A percentile compares a stretch with the other conserved stretches of the same genome.
Evolutionary conservation across 2,888 invertebrate genomes (phyloP).

Genomic region (Acrobeloides nanus): DNA sequence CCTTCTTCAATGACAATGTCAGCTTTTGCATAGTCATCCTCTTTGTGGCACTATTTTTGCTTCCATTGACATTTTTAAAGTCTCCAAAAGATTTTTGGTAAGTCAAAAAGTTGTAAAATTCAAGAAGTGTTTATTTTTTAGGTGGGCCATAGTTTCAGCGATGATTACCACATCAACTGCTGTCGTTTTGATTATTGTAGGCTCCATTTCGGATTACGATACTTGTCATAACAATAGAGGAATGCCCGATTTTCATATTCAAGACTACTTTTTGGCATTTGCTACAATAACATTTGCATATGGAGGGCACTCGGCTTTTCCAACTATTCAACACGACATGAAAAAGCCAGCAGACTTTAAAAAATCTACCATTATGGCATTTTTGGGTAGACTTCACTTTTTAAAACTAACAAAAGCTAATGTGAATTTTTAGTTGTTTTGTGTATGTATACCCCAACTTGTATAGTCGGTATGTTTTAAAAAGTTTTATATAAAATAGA

Average conservation of each 20-base stretch:
- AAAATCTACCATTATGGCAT: conserved; percentile 2
- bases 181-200: conserved; percentile 43
- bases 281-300: conserved; percentile 49
- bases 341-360: conserved; percentile 41
- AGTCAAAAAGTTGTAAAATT: conserved; percentile 6
- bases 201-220: conserved; percentile 36
- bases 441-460: conserved; percentile 36
- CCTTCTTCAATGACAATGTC: conserved; percentile 21
- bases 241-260: conserved; percentile 32
- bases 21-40: conserved; percentile 42
- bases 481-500: too few relatives aligned
- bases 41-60: conserved; percentile 38
- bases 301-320: conserved; percentile 48
- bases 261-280: conserved; percentile 46
- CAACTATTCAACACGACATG: conserved; percentile 51
- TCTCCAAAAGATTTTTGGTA: conserved; percentile 51
- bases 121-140: background rate
- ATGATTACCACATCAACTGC: conserved; percentile 49
- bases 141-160: conserved; percentile 22
- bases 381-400: conserved; percentile 22
- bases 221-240: conserved; percentile 22
- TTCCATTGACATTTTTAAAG: conserved; percentile 47
- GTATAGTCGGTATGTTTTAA: conserved; percentile 41
- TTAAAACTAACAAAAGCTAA: background rate
- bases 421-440: conserved; percentile 33